Base-by-base conservation (phyloP, 2,888 invertebrate genomes). In the Mallateleia sp. region DNA sequence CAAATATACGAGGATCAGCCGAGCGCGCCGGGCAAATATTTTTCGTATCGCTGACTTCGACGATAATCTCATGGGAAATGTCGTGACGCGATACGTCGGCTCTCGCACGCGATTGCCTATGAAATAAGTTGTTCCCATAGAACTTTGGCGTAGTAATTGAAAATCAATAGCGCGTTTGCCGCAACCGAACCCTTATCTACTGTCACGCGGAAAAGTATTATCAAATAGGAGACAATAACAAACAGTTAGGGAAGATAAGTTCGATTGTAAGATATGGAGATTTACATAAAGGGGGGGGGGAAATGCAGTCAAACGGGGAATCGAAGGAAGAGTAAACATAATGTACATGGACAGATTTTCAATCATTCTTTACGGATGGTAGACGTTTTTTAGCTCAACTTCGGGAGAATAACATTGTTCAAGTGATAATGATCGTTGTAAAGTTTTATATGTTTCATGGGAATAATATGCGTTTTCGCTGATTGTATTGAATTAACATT, bases 111-210 rank as follows among this genome's bases (percentile, higher is more conserved):
- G 66, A 80, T 62, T 69, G 52, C 69, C 75, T 71, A 64, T 47
- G 72, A 87, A 87, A 82, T 87, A 79, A 87, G 78, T 79, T 56
- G 60, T 69, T 58, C 47, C 25, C 58, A 38, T 67, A 74, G 64
- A 78, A 78, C 47, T 64, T 54, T 60, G 58, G 47, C 25, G 34
- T 9, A 38, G 64, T 85, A 72, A 85, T 81, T 81, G 81, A 64
- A 81, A 85, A 85, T 85, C 85, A 75, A 85, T 85, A 85, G 24
- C 15, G 20, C 50, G 28, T 15, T 38, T 38, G 18, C 58, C 38
- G 56, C 66, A 28, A 50, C 62, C 32, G 38, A n/a, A 24, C 28
- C 22, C 52, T 42, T 75, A 54, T 64, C 45, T 24, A 24, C 50
- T 60, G 60, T 34, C 69, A 60, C 24, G 18, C 34, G n/a, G n/a